Evolutionary conservation across 2,113 vertebrate genomes (phyloP).

Genomic region (Osmerus eperlanus): DNA sequence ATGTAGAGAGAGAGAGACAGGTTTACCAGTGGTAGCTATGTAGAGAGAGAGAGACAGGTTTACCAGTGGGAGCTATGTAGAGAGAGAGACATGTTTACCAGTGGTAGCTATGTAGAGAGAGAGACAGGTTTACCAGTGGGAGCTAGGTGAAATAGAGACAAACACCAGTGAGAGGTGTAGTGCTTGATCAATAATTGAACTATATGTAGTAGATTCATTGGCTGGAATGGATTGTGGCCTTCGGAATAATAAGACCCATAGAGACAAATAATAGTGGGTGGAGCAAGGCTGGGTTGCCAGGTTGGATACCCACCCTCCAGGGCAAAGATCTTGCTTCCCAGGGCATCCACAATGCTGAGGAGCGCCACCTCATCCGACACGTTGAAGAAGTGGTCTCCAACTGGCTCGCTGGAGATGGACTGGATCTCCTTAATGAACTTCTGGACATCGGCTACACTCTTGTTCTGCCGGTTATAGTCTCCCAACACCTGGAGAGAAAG

Average conservation of each 20-base stretch:
- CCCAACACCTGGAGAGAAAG: constrained; percentile 83
- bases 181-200: too few species aligned
- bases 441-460: constrained; percentile 71
- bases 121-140: too few species aligned
- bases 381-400: constrained; percentile 94
- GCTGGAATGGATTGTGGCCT: too few species aligned
- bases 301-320: constrained; percentile 81
- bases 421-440: constrained; percentile 90
- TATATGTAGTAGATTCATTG: too few species aligned
- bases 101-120: constrained; percentile 45
- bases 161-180: too few species aligned
- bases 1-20: too few species aligned
- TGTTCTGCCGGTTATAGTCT: constrained; percentile 88
- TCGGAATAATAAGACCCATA: neutral
- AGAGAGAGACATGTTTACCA: constrained; percentile 59
- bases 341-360: constrained; percentile 84
- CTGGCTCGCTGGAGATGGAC: constrained; percentile 84
- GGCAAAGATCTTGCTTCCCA: constrained; percentile 93
- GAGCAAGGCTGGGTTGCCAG: too few species aligned
- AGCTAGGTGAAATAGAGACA: too few species aligned
- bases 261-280: neutral
- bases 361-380: constrained; percentile 91
- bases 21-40: too few species aligned
- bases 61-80: too few species aligned
- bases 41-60: too few species aligned